Conservation (phyloP, 2,888 invertebrate genomes). For the Coremacera marginata region DNA sequence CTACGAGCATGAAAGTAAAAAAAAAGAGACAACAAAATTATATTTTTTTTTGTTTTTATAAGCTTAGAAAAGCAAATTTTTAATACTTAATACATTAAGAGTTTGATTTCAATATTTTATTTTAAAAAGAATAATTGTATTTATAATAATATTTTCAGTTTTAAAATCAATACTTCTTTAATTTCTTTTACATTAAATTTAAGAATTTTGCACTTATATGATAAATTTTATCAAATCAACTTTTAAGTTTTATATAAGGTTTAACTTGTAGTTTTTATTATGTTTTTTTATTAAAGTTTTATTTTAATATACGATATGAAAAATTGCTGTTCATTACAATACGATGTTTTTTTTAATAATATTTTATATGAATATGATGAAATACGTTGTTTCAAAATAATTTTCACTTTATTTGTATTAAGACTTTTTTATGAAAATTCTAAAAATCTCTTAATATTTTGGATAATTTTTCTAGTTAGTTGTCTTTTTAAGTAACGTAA, state of each 20-base stretch:
- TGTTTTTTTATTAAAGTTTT: slow-evolving; percentile 45
- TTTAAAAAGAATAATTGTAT: neutral
- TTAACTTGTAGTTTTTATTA: slow-evolving; percentile 17
- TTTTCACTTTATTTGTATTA: neutral
- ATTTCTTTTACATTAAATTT: slow-evolving; percentile 23
- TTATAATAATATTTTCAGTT: neutral
- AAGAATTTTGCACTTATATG: slow-evolving; percentile 12
- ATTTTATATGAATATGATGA: neutral
- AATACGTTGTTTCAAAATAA: neutral
- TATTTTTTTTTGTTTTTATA: too few species aligned
- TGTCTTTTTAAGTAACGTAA: slow-evolving; percentile 52
- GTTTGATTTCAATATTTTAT: neutral
- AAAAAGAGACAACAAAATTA: too few species aligned
- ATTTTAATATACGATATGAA: slow-evolving; percentile 46
- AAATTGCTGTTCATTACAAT: slow-evolving; percentile 29
- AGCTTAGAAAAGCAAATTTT: too few species aligned
- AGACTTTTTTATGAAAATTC: neutral
- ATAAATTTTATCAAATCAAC: slow-evolving; percentile 18
- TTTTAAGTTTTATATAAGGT: slow-evolving; percentile 36
- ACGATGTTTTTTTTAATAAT: slow-evolving; percentile 7
- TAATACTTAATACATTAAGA: too few species aligned
- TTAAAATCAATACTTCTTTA: neutral
- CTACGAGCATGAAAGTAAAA: too few species aligned
- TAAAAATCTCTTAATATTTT: neutral
- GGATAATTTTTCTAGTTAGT: neutral